A percentile compares a stretch with the other conserved stretches of the same genome.
phyloP scores from a whole-genome alignment of 2,797 vertebrate species.

The Myiotriccus ornatus region DNA sequence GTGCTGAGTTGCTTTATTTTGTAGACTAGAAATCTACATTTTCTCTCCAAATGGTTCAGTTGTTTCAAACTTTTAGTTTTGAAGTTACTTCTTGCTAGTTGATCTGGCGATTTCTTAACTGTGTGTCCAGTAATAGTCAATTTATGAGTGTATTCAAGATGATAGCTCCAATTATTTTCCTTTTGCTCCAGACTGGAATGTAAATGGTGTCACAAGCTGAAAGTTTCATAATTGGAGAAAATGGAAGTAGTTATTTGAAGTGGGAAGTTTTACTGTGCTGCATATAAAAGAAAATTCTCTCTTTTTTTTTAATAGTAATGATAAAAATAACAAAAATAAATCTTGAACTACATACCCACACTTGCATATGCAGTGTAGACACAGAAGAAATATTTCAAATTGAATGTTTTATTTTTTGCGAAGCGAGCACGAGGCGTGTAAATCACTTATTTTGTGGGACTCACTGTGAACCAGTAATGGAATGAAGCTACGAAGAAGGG shows the following conservation, averaged over 20 bases:
- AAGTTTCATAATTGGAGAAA: neutral
- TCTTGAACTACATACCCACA: neutral
- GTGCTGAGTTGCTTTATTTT: neutral
- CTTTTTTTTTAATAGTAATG: neutral
- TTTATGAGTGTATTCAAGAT: neutral
- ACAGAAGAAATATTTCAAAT: neutral
- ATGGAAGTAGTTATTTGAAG: neutral
- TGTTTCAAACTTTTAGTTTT: neutral
- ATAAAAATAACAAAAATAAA: neutral
- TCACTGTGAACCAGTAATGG: neutral
- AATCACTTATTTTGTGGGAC: neutral
- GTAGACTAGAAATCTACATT: neutral
- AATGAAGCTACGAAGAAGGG: neutral
- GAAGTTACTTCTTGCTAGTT: neutral
- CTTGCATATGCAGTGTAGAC: neutral
- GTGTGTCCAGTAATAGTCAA: neutral
- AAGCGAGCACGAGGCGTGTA: neutral
- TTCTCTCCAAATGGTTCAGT: neutral
- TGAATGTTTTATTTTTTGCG: neutral
- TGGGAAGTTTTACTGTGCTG: neutral
- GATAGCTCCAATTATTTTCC: neutral
- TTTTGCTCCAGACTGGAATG: neutral
- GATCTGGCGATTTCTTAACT: neutral
- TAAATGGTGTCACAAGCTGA: neutral
- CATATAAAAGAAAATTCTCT: neutral